Evolutionary conservation across 2,113 vertebrate genomes (phyloP).

Genomic region (Arenaria interpres): DNA sequence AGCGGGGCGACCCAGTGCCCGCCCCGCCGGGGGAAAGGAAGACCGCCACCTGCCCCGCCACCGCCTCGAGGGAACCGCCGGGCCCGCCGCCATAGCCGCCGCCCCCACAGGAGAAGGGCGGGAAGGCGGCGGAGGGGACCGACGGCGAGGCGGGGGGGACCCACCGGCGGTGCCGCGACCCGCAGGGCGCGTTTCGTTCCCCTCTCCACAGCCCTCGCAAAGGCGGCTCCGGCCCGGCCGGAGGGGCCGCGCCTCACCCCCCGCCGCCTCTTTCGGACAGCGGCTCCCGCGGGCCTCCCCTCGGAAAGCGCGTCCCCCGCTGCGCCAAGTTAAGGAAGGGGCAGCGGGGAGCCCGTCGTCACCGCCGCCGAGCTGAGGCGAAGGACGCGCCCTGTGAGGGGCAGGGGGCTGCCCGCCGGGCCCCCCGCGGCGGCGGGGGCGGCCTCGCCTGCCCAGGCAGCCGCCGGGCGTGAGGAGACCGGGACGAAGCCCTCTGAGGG

Average conservation of each 20-base stretch:
- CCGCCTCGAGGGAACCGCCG: neutral
- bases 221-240: neutral
- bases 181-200: neutral
- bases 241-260: neutral
- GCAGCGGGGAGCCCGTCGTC: neutral
- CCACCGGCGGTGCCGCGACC: neutral
- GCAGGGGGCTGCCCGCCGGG: neutral
- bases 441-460: neutral
- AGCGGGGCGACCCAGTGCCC: neutral
- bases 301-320: too few species aligned
- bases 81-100: neutral
- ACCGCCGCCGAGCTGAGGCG: neutral
- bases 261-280: too few species aligned
- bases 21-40: neutral
- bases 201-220: neutral
- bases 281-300: neutral
- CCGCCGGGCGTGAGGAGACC: neutral
- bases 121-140: neutral
- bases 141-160: too few species aligned
- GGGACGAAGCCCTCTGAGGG: neutral
- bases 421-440: too few species aligned
- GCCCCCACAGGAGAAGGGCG: neutral
- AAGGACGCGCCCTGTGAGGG: accelerated
- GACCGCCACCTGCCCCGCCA: neutral
- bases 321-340: neutral